Evolutionary conservation across 1,140 invertebrate species (phyloP).

Genomic region (Liolophura sinensis): DNA sequence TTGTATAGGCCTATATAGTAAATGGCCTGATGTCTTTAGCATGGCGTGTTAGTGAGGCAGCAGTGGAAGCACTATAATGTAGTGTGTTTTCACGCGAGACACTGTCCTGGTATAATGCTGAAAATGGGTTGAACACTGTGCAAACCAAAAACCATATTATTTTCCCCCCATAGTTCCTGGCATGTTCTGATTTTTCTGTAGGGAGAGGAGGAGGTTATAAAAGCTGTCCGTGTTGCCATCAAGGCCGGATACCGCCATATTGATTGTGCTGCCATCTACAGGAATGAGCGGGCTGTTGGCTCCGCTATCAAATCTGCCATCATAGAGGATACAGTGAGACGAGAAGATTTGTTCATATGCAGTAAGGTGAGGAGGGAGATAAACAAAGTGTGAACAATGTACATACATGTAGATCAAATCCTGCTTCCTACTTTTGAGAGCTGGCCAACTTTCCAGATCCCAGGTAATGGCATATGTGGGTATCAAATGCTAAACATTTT

Average conservation of each 20-base stretch:
- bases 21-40: no score
- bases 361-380: slow-evolving; percentile 57
- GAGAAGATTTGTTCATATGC: slow-evolving; percentile 83
- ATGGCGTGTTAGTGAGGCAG: no score
- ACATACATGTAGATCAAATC: no score
- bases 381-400: no score
- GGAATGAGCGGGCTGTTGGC: slow-evolving; percentile 85
- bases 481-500: not conserved
- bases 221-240: slow-evolving; percentile 79
- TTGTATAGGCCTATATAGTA: no score
- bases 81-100: no score
- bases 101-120: no score
- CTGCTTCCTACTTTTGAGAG: no score
- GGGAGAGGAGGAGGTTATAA: slow-evolving; percentile 65
- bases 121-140: not conserved
- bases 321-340: slow-evolving; percentile 67
- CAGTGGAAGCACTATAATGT: no score
- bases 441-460: not conserved
- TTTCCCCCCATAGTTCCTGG: not conserved
- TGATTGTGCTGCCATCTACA: slow-evolving; percentile 84
- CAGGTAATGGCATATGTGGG: not conserved
- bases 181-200: slow-evolving; percentile 15
- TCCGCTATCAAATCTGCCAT: slow-evolving; percentile 74
- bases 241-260: slow-evolving; percentile 85
- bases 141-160: not conserved